Base-by-base conservation (phyloP, 1,140 invertebrate species). In the Mesaphorura yosii region DNA sequence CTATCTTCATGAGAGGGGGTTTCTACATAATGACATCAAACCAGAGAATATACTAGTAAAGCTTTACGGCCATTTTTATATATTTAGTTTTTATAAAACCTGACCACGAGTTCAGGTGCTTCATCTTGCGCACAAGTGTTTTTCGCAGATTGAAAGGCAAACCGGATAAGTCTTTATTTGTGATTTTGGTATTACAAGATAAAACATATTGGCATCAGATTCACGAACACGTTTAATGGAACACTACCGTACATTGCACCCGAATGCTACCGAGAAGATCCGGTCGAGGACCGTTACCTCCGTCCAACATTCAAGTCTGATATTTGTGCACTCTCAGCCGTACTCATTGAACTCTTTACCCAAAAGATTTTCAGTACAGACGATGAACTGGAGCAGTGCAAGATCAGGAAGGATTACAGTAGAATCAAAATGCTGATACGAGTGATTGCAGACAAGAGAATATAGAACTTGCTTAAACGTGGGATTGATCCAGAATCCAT, bases 131-230 rank as follows among this genome's bases (percentile, higher is more conserved):
- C n/a, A n/a, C n/a, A n/a, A n/a, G n/a, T n/a, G n/a, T 34, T 34
- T 10, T 34, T 34, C n/a, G 10, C 6, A 48, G 47, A 26, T 48
- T 48, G 47, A 48, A 14, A 48, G 20, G 5, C 15, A 20, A 5
- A 12, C 47, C 20, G 47, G 29, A 15, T 34, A 7, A 5, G 19
- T 48, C 4, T 48, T 26, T 31, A 22, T 48, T 6, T 37, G 26
- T 26, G 47, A 48, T 27, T 48, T 48, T 26, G 47, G 47, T n/a
- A 31, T 48, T 7, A 37, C 47, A 20, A 10, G 47, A 5, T 48
- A 37, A 20, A 20, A 15, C 12, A 26, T 10, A 48, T 48, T 14
- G 25, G 37, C 28, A 34, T 34, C 5, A 12, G 22, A 34, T 14
- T 10, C 14, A 48, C 47, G 14, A 5, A 37, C 4, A 12, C 6